A percentile compares a stretch with the other conserved stretches of the same genome.
Conservation (phyloP, 2,797 vertebrate species). For the Enteromius afrohamiltoni region DNA sequence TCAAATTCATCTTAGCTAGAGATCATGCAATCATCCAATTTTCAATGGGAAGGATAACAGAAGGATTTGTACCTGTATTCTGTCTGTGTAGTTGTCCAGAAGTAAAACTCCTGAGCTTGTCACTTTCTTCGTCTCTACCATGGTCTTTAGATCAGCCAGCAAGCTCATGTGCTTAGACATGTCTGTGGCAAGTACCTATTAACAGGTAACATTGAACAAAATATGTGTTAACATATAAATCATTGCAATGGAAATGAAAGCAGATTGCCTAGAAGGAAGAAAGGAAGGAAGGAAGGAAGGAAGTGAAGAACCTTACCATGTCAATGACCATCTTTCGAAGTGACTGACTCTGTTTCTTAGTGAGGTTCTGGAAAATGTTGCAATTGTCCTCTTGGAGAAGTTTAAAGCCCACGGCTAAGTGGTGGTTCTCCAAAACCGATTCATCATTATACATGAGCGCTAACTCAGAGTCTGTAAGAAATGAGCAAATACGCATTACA, state of each 20-base stretch:
- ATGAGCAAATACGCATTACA: background rate
- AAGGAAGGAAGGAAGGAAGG: background rate
- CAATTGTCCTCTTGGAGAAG: slow-evolving; percentile 92
- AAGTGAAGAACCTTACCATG: slow-evolving; percentile 80
- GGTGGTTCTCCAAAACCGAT: slow-evolving; percentile 95
- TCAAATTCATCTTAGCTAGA: background rate
- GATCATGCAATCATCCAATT: slow-evolving; percentile 15
- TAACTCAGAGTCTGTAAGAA: slow-evolving; percentile 88
- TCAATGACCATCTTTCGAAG: slow-evolving; percentile 98
- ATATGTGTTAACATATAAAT: background rate
- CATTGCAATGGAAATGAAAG: background rate
- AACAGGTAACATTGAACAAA: slow-evolving; percentile 1
- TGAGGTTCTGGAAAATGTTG: slow-evolving; percentile 92
- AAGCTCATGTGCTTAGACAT: slow-evolving; percentile 99
- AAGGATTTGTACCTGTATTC: slow-evolving; percentile 87
- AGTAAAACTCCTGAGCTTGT: slow-evolving; percentile 98
- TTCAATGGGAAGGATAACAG: slow-evolving; percentile 4
- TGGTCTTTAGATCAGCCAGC: slow-evolving; percentile 96
- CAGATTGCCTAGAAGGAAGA: background rate
- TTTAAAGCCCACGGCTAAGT: slow-evolving; percentile 93
- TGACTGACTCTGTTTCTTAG: slow-evolving; percentile 94
- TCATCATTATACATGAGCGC: slow-evolving; percentile 98
- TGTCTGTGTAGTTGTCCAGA: slow-evolving; percentile 97
- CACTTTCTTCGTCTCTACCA: slow-evolving; percentile 99
- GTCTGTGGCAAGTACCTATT: slow-evolving; percentile 94